A percentile compares a stretch with the other conserved stretches of the same genome.
These are phyloP conservation scores for Plutomurus gul DNA, from an alignment of 1,140 invertebrate species.

Conservation along the genomic window DNA sequence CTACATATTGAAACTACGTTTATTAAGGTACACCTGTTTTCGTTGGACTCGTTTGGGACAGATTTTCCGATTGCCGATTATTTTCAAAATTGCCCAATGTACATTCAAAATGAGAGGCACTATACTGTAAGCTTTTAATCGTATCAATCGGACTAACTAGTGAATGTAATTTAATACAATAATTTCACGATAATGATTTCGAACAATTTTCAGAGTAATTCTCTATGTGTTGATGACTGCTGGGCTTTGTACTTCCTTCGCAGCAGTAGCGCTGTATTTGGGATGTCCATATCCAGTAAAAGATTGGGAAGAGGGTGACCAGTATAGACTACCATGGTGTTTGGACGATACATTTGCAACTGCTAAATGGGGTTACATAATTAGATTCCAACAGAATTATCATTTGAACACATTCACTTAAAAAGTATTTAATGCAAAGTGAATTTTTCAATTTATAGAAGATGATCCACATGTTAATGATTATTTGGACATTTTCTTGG, in stretches of 20 bases:
- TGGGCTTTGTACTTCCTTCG: conserved; percentile 25
- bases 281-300: conserved; percentile 34
- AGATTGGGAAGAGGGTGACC: conserved; percentile 39
- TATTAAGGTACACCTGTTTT: too few relatives aligned
- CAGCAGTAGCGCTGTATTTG: background rate
- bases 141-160: too few relatives aligned
- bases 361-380: background rate
- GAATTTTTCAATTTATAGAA: too few relatives aligned
- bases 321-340: conserved; percentile 33
- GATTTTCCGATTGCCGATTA: conserved; percentile 26
- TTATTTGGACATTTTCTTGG: background rate
- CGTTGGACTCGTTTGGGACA: conserved; percentile 39
- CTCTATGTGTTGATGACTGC: conserved; percentile 41
- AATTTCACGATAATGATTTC: background rate
- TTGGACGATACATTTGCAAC: background rate
- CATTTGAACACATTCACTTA: too few relatives aligned
- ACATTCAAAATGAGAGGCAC: conserved; percentile 24
- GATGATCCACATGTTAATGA: too few relatives aligned
- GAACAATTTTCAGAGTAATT: conserved; percentile 13
- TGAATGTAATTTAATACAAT: too few relatives aligned
- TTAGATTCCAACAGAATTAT: too few relatives aligned
- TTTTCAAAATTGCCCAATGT: conserved; percentile 33
- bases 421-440: too few relatives aligned
- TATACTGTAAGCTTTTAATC: background rate
- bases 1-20: too few relatives aligned